Percentiles rank a stretch among this genome's conserved stretches.
These are phyloP conservation scores for Chalcis sispes DNA, from an alignment of 2,888 invertebrate species.

Conservation along the genomic window DNA sequence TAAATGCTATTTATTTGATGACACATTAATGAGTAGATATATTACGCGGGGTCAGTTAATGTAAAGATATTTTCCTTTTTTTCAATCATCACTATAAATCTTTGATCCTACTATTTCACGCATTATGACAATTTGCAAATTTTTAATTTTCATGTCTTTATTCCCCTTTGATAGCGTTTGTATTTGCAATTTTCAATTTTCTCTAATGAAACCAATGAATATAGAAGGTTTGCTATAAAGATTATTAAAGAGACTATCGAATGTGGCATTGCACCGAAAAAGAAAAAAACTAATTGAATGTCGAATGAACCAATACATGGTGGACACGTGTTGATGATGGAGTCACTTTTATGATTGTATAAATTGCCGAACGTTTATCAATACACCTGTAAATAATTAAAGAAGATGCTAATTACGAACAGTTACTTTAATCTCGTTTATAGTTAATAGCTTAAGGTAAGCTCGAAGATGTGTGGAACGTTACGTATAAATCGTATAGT, in stretches of 20 bases:
- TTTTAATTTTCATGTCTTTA: constrained; percentile 32
- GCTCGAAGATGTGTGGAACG: constrained; percentile 57
- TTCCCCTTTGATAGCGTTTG: constrained; percentile 33
- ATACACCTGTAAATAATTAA: constrained; percentile 58
- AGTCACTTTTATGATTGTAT: constrained; percentile 58
- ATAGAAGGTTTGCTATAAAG: constrained; percentile 36
- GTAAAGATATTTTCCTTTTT: constrained; percentile 31
- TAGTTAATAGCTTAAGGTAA: constrained; percentile 57
- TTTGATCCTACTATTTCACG: constrained; percentile 21
- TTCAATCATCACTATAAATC: constrained; percentile 13
- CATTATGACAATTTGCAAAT: constrained; percentile 35
- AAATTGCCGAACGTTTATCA: constrained; percentile 57
- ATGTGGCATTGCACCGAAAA: constrained; percentile 43
- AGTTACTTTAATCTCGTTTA: constrained; percentile 58
- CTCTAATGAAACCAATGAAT: constrained; percentile 37
- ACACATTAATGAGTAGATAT: constrained; percentile 36
- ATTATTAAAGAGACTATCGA: constrained; percentile 39
- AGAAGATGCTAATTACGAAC: constrained; percentile 54
- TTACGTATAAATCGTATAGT: constrained; percentile 58
- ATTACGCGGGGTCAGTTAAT: constrained; percentile 17
- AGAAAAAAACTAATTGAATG: constrained; percentile 38
- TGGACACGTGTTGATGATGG: constrained; percentile 52
- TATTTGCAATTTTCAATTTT: constrained; percentile 44
- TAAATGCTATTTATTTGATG: constrained; percentile 53
- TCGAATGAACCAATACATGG: constrained; percentile 44